Conservation (phyloP, 2,113 vertebrate species). For the Heptranchias perlo region DNA sequence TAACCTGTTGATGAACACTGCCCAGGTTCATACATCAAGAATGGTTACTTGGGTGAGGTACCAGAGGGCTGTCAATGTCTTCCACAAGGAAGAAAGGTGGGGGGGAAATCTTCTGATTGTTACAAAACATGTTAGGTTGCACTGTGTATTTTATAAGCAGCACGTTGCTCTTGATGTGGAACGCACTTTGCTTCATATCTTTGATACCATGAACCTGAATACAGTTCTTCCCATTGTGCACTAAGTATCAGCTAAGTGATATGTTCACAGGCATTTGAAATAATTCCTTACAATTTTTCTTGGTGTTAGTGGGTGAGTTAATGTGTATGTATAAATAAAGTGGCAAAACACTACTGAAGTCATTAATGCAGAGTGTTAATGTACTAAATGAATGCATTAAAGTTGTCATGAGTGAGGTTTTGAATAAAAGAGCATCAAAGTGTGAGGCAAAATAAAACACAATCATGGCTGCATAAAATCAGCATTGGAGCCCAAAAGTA, state of each 20-base stretch:
- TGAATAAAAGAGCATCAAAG: conserved; percentile 26
- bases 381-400: conserved; percentile 6
- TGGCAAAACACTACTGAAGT: conserved; percentile 6
- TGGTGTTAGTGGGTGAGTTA: conserved; percentile 19
- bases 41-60: background rate
- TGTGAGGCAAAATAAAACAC: background rate
- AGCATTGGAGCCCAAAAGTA: background rate
- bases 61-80: background rate
- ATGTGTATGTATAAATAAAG: conserved; percentile 16
- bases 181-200: background rate
- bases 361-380: conserved; percentile 25
- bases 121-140: background rate
- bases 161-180: background rate
- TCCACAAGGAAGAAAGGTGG: background rate
- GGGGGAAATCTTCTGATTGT: background rate
- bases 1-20: background rate
- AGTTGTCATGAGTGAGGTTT: background rate
- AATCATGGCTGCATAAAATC: background rate
- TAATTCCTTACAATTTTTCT: conserved; percentile 14
- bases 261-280: conserved; percentile 6
- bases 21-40: background rate
- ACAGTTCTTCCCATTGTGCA: background rate
- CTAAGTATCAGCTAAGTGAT: background rate
- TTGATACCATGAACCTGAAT: background rate
- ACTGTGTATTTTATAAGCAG: background rate